phyloP scores from a whole-genome alignment of 92 coral and sea anemone genomes.

The Zoanthus sociatus region DNA sequence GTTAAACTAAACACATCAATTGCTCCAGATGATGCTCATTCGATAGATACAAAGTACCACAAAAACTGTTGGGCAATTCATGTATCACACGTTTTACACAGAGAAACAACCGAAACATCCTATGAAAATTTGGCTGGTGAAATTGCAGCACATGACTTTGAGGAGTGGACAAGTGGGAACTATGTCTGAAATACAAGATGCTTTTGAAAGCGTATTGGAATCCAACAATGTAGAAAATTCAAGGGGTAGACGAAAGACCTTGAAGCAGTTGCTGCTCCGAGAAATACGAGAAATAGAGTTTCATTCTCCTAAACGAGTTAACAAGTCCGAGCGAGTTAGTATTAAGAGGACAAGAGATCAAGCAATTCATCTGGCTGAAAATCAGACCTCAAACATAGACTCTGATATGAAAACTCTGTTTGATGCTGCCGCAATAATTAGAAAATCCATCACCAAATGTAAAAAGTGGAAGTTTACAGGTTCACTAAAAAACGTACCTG shows the following conservation, averaged over 20 bases:
- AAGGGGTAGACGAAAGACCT: slow-evolving; percentile 43
- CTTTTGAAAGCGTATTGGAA: slow-evolving; percentile 52
- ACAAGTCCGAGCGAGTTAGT: slow-evolving; percentile 71
- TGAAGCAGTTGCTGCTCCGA: slow-evolving; percentile 56
- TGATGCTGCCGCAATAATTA: slow-evolving; percentile 69
- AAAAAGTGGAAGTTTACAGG: slow-evolving; percentile 73
- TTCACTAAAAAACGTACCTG: slow-evolving; percentile 50
- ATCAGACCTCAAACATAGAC: too few relatives aligned
- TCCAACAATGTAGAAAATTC: slow-evolving; percentile 60
- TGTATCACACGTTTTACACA: slow-evolving; percentile 64
- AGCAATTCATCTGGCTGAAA: slow-evolving; percentile 59
- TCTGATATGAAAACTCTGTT: slow-evolving; percentile 46
- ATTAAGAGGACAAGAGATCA: slow-evolving; percentile 70
- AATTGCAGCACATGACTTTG: slow-evolving; percentile 61
- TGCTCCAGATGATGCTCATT: slow-evolving; percentile 68
- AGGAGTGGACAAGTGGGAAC: slow-evolving; percentile 39
- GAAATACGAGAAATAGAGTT: slow-evolving; percentile 72
- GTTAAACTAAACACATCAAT: slow-evolving; percentile 66
- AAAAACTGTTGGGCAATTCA: slow-evolving; percentile 6
- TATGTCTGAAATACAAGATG: neutral
- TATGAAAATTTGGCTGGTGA: slow-evolving; percentile 49
- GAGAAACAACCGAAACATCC: slow-evolving; percentile 29
- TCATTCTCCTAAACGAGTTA: slow-evolving; percentile 66
- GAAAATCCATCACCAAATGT: slow-evolving; percentile 60
- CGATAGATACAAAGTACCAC: too few relatives aligned